Conservation (phyloP, 1,140 invertebrate species). For the Drosophila bocqueti region DNA sequence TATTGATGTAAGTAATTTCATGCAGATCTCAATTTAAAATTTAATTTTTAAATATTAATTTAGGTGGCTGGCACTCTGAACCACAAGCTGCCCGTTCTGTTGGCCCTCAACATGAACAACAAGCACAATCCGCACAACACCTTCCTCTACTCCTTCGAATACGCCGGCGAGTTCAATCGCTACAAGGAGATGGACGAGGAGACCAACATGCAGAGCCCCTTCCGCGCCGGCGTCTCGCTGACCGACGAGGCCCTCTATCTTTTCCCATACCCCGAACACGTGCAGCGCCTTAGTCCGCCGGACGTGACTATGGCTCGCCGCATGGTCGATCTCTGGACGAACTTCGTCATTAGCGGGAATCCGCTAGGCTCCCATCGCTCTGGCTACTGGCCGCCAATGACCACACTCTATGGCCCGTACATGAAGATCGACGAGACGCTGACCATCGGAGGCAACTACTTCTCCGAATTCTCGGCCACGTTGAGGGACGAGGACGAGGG, state of each 20-base stretch:
- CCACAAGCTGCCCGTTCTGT: slow-evolving; percentile 78
- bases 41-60: neutral
- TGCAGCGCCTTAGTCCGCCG: slow-evolving; percentile 69
- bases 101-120: slow-evolving; percentile 82
- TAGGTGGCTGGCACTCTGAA: slow-evolving; percentile 81
- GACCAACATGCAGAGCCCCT: slow-evolving; percentile 84
- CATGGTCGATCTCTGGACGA: slow-evolving; percentile 83
- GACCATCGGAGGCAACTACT: slow-evolving; percentile 76
- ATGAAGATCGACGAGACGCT: slow-evolving; percentile 81
- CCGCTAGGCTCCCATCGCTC: slow-evolving; percentile 64
- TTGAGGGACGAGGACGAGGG: slow-evolving; percentile 71
- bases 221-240: slow-evolving; percentile 76
- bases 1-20: slow-evolving; percentile 66
- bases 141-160: slow-evolving; percentile 82
- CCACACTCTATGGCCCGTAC: slow-evolving; percentile 80
- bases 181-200: slow-evolving; percentile 81
- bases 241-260: slow-evolving; percentile 82
- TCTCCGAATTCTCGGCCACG: slow-evolving; percentile 79
- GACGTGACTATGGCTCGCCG: slow-evolving; percentile 74
- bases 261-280: slow-evolving; percentile 81
- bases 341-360: slow-evolving; percentile 80
- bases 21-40: too few relatives aligned
- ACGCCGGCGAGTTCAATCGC: slow-evolving; percentile 81
- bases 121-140: slow-evolving; percentile 79
- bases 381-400: slow-evolving; percentile 84